phyloP scores from a whole-genome alignment of 2,113 vertebrate genomes.

The Spermophilus dauricus region DNA sequence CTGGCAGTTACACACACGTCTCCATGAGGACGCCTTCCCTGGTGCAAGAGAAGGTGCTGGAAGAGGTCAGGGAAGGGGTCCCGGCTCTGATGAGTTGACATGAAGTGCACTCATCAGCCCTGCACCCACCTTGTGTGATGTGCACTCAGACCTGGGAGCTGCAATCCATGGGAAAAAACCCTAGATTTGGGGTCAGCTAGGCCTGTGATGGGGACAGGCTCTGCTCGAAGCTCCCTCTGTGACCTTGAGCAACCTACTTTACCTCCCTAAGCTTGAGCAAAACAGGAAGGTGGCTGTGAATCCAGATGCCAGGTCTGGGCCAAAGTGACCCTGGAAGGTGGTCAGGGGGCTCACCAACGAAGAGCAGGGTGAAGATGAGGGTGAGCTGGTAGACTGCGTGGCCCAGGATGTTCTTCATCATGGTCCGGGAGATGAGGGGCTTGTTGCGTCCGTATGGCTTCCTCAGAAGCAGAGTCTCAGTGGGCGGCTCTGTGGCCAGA shows the following conservation, averaged over 20 bases:
- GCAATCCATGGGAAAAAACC: too few species aligned
- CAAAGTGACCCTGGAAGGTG: not conserved
- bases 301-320: not conserved
- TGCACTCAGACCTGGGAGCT: not conserved
- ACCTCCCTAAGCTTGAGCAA: not conserved
- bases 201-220: not conserved
- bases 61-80: not conserved
- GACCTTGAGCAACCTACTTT: not conserved
- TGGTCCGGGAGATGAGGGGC: constrained; percentile 97
- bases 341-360: constrained; percentile 90
- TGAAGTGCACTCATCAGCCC: not conserved
- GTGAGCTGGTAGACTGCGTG: constrained; percentile 96
- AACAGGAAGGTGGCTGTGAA: not conserved
- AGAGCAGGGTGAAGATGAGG: constrained; percentile 97
- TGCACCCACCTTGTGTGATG: too few species aligned
- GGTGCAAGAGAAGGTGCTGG: not conserved
- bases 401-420: constrained; percentile 99
- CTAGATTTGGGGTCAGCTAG: not conserved
- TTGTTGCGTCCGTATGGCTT: constrained; percentile 98
- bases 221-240: not conserved
- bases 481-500: constrained; percentile 96
- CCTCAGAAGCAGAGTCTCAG: constrained; percentile 93
- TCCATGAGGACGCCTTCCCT: not conserved
- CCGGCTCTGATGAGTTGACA: not conserved
- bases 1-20: too few species aligned